Evolutionary conservation across 2,888 invertebrate species (phyloP), one percentile per base, ranked within the genome.

Genomic region (Pseudolycoriella hygida): DNA sequence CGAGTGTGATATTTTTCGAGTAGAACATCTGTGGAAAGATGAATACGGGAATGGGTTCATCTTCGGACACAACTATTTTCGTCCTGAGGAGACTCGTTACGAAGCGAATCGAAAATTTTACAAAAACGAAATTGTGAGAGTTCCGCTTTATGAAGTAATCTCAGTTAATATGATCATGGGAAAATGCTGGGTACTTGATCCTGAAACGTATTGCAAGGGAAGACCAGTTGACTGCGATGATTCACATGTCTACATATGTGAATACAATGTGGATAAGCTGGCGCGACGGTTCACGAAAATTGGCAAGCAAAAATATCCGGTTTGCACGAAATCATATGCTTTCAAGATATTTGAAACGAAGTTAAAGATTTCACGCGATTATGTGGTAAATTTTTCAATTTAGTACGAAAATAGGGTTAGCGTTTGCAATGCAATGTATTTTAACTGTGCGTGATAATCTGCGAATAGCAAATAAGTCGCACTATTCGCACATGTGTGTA

Each of bases 31-130:
- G 45, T 94, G 90, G 90, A 92, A 87, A 58, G 86, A 92, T 67
- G 76, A 80, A 54, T 82, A 85, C 25, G 88, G 88, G 2, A 83
- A 88, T 57, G 74, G 87, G 50, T 88, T 86, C 63, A 90, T 93
- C 3, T 94, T 90, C 63, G 97, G 97, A 0, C 93, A 93, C 65
- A 94, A 94, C 67, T 97, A 93, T 62, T 70, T 96, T 50, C 71
- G 94, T 31, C 97, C 97, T 8, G 92, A 96, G 60, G 97, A 98
- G 67, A 97, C 97, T 2, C 93, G 85, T 69, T 92, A 93, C 60
- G 94, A 94, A 59, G 90, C 92, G 12, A 84, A 88, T 1, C 76
- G 96, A 54, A 88, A 86, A 68, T 94, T 90, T 67, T 89, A 86
- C 68, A 80, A 81, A 37, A 90, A 92, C 60, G 92, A 92, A 67